Conservation (phyloP, 2,888 invertebrate species). For the Pristionchus japonicus region DNA sequence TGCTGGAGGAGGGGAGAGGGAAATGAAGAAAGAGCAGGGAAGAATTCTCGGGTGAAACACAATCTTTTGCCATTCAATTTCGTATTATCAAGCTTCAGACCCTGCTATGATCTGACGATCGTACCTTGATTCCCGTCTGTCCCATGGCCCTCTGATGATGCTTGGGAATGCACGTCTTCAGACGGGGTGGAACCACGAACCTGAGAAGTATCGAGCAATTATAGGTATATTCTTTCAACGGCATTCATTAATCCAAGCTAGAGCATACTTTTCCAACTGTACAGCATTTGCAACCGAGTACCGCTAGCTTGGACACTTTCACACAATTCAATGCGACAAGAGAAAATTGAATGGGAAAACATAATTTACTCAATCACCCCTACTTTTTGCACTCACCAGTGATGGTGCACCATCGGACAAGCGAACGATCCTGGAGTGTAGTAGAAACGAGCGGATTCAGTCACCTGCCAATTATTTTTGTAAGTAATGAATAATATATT, state of each 20-base stretch:
- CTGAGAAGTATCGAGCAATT: neutral
- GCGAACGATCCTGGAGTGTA: conserved; percentile 83
- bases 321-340: too few species aligned
- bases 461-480: conserved; percentile 12
- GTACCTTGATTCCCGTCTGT: neutral
- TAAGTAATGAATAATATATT: too few species aligned
- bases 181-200: conserved; percentile 42
- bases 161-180: conserved; percentile 26
- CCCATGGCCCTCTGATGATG: neutral
- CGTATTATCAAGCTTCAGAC: too few species aligned
- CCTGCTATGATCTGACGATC: too few species aligned
- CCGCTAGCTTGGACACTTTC: neutral
- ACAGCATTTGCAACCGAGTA: neutral
- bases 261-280: neutral
- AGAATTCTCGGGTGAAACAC: too few species aligned
- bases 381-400: conserved; percentile 55
- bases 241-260: neutral
- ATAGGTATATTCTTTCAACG: neutral
- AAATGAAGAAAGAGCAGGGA: too few species aligned
- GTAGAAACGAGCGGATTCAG: conserved; percentile 53
- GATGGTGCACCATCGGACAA: conserved; percentile 80
- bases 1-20: neutral
- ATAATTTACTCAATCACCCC: neutral
- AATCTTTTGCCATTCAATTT: neutral
- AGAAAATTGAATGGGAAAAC: too few species aligned